Base-by-base conservation (phyloP, 2,888 invertebrate species). In the Abscondita cerata region DNA sequence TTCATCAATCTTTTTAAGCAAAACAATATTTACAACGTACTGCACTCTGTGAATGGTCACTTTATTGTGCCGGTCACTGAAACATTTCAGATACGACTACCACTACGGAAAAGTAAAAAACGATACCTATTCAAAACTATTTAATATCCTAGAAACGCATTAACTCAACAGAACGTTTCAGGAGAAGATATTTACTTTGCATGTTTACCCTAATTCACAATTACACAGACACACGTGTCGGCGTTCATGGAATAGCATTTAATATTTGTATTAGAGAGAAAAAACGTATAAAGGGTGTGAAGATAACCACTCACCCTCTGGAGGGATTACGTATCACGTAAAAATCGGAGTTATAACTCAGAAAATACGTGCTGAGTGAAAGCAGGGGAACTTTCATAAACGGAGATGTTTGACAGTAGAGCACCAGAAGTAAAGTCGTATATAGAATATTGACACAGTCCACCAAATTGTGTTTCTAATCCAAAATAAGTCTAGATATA, bases 311-410 rank as follows among this genome's bases (percentile, higher is more conserved):
- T 58, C 62, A 41, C 58, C 57, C 62, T 53, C 54, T 54, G 19
- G 57, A 54, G 62, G n/a, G 62, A 58, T 58, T 62, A 62, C 53
- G 58, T 62, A 62, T 62, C 62, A 62, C 58, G 58, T 58, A 58
- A 62, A 62, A 62, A 62, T 62, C 58, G 62, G 58, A 62, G 62
- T 58, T 54, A 62, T 62, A 62, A 58, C 62, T 62, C 62, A 62
- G 54, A 41, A 58, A 53, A 40, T 57, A 57, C 57, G 58, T 53
- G 53, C 54, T 34, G 34, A 34, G 50, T 52, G 19, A 50, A 48
- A 54, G 54, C 36, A 53, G 62, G 62, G 52, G 50, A 62, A 62
- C 53, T 62, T 62, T 62, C 62, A 62, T 62, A 62, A 62, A 62
- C 58, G 58, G 52, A 50, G 58, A 62, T 58, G 58, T 59, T 62